phyloP scores from a whole-genome alignment of 2,113 vertebrate species.

The Neolamprologus cancellatus region DNA sequence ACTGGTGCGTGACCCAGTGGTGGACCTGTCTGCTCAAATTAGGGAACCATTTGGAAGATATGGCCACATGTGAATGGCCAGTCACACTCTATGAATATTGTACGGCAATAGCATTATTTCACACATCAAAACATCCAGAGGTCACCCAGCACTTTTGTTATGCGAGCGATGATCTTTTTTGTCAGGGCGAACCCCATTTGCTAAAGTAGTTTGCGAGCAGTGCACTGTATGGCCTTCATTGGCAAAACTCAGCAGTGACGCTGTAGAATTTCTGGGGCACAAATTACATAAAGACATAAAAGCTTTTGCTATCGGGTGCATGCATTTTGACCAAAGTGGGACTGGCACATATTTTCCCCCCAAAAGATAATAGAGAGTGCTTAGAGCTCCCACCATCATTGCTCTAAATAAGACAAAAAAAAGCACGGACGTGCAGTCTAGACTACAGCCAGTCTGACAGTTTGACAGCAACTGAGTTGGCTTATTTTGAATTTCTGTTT shows the following conservation, averaged over 20 bases:
- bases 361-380: constrained; percentile 31
- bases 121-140: constrained; percentile 45
- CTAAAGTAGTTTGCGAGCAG: neutral
- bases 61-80: constrained; percentile 20
- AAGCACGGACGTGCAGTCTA: neutral
- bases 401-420: neutral
- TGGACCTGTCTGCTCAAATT: constrained; percentile 50
- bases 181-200: neutral
- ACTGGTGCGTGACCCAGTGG: constrained; percentile 19
- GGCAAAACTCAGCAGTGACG: neutral
- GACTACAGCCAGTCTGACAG: neutral
- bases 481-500: neutral
- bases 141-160: neutral
- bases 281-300: constrained; percentile 47
- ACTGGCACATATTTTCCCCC: constrained; percentile 16
- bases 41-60: constrained; percentile 42
- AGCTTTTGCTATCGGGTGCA: constrained; percentile 18
- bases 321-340: constrained; percentile 30
- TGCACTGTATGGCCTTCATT: neutral
- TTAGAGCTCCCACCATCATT: constrained; percentile 2
- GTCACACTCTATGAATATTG: constrained; percentile 20
- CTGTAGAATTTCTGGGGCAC: constrained; percentile 15
- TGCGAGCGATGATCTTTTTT: constrained; percentile 20
- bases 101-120: constrained; percentile 20
- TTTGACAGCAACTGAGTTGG: constrained; percentile 8